Conservation (phyloP, 2,113 vertebrate species). For the Apodemus sylvaticus region DNA sequence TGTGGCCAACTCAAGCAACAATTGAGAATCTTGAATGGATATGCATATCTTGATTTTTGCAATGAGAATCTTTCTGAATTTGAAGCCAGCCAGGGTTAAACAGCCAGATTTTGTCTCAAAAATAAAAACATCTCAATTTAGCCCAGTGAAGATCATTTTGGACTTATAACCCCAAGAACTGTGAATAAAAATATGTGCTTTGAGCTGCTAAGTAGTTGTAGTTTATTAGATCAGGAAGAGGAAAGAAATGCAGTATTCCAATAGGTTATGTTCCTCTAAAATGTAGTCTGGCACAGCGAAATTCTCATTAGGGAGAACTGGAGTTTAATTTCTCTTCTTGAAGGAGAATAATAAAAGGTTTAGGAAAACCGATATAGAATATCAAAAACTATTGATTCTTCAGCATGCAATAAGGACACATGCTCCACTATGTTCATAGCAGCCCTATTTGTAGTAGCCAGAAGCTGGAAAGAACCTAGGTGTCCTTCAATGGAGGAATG, state of each 20-base stretch:
- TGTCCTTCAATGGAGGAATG: no score
- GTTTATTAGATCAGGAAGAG: neutral
- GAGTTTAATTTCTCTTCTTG: neutral
- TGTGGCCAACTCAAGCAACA: neutral
- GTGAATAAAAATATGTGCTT: neutral
- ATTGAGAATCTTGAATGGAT: neutral
- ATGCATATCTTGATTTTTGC: neutral
- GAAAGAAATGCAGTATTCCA: neutral
- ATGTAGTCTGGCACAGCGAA: neutral
- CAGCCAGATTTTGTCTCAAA: neutral
- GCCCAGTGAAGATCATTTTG: neutral
- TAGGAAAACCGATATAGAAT: neutral
- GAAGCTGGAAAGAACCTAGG: no score
- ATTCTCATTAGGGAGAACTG: conserved; percentile 1
- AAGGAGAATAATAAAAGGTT: neutral
- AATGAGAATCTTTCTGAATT: neutral
- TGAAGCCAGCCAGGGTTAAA: neutral
- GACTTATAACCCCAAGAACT: neutral
- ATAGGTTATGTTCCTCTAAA: neutral
- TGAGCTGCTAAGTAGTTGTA: neutral
- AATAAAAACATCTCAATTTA: neutral
- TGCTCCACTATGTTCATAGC: no score
- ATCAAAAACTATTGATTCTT: no score
- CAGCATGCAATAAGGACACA: no score
- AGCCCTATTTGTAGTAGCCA: no score